Evolutionary conservation across 1,140 invertebrate genomes (phyloP).

Genomic region (Drosophila tristis): DNA sequence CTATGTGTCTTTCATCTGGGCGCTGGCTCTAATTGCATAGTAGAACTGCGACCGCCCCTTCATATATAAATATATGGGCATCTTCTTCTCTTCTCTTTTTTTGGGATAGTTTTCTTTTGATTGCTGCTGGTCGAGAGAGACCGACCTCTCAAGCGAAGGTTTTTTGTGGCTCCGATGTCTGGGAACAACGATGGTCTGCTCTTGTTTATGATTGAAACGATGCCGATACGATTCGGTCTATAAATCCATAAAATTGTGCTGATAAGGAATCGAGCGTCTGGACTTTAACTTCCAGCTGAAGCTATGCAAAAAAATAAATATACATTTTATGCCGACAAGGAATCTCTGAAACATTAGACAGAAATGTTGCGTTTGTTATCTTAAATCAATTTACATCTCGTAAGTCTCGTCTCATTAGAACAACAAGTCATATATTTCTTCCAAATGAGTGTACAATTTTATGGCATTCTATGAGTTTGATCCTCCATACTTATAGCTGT

Average conservation of each 20-base stretch:
- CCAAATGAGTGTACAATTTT: background rate
- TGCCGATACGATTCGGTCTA: slow-evolving; percentile 36
- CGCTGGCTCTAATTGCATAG: slow-evolving; percentile 67
- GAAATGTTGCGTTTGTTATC: background rate
- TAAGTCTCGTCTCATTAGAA: background rate
- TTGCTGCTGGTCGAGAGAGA: slow-evolving; percentile 30
- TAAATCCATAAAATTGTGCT: slow-evolving; percentile 15
- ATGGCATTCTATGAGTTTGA: too few relatives aligned
- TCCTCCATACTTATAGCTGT: background rate
- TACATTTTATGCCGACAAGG: too few relatives aligned
- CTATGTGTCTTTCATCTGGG: slow-evolving; percentile 43
- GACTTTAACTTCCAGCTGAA: background rate
- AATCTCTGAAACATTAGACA: background rate
- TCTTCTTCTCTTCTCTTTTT: slow-evolving; percentile 28
- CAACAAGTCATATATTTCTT: background rate
- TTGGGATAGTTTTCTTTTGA: slow-evolving; percentile 31
- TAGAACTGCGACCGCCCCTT: slow-evolving; percentile 40
- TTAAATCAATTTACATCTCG: background rate
- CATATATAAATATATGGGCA: slow-evolving; percentile 34
- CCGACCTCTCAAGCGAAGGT: background rate
- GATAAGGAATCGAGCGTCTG: slow-evolving; percentile 6
- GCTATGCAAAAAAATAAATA: too few relatives aligned
- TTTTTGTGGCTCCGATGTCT: slow-evolving; percentile 16
- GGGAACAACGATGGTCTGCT: slow-evolving; percentile 12
- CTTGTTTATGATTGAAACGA: slow-evolving; percentile 15